Percentiles rank a stretch among this genome's conserved stretches.
Evolutionary conservation across 2,113 vertebrate species (phyloP).

Genomic region (Macquaria australasica): DNA sequence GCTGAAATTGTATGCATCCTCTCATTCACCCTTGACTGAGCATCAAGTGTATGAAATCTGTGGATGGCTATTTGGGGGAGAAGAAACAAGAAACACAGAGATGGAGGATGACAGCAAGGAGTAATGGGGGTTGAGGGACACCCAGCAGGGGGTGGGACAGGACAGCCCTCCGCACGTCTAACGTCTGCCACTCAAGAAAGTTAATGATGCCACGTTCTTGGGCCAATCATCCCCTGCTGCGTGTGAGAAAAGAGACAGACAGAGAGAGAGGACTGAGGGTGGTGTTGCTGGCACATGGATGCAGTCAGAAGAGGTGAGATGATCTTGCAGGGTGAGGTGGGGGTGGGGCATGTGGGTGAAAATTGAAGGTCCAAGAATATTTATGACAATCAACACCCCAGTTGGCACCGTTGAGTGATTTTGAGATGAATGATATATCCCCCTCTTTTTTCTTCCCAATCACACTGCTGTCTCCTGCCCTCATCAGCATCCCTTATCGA

Average conservation of each 20-base stretch:
- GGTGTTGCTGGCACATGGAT: conserved; percentile 63
- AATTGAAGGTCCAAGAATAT: conserved; percentile 79
- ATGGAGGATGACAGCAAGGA: conserved; percentile 68
- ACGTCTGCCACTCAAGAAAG: conserved; percentile 88
- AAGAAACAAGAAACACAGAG: conserved; percentile 32
- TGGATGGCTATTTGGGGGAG: conserved; percentile 34
- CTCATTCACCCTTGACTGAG: conserved; percentile 68
- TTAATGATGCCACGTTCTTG: conserved; percentile 84
- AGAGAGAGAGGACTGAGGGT: conserved; percentile 35
- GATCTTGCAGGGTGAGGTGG: conserved; percentile 37
- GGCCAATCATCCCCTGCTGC: conserved; percentile 72
- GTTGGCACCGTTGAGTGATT: conserved; percentile 87
- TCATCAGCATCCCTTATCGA: conserved; percentile 85
- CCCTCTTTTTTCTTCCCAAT: conserved; percentile 32
- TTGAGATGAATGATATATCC: conserved; percentile 67
- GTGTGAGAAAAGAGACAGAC: conserved; percentile 49
- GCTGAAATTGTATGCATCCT: conserved; percentile 25
- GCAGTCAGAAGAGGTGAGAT: conserved; percentile 66
- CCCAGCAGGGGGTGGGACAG: conserved; percentile 80
- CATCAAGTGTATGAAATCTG: conserved; percentile 69
- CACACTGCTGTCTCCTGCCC: conserved; percentile 19
- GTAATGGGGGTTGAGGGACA: conserved; percentile 74
- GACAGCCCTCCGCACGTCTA: conserved; percentile 84
- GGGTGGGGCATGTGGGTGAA: conserved; percentile 12
- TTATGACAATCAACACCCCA: conserved; percentile 91